phyloP scores from a whole-genome alignment of 2,113 vertebrate species.

The Psophia crepitans region DNA sequence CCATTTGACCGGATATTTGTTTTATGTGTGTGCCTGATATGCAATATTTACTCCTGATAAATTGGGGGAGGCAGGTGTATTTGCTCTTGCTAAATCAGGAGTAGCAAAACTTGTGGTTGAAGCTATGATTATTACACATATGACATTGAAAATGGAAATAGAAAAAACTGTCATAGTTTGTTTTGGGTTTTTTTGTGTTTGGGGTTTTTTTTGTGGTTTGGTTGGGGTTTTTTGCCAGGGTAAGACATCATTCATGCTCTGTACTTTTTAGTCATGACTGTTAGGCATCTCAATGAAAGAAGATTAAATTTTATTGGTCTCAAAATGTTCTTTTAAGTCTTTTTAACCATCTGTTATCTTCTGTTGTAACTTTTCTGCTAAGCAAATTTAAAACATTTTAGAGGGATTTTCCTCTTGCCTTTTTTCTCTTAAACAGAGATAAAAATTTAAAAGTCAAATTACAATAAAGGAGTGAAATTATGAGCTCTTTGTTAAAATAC shows the following conservation, averaged over 20 bases:
- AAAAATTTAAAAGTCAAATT: neutral
- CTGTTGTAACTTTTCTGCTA: neutral
- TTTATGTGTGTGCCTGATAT: neutral
- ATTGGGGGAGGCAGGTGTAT: neutral
- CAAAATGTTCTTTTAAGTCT: neutral
- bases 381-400: neutral
- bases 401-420: accelerated
- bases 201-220: too few species aligned
- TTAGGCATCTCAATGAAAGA: neutral
- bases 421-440: neutral
- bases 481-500: neutral
- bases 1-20: constrained; percentile 45
- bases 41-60: constrained; percentile 34
- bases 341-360: neutral
- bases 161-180: neutral
- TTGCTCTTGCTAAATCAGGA: constrained; percentile 38
- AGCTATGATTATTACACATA: neutral
- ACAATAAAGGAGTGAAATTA: neutral
- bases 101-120: neutral
- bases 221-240: neutral
- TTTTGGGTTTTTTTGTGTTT: too few species aligned
- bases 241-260: neutral
- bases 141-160: neutral
- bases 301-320: neutral
- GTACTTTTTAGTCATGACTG: neutral